A percentile compares a stretch with the other conserved stretches of the same genome.
Conservation (phyloP, 2,113 vertebrate species). For the Aptenodytes patagonicus region DNA sequence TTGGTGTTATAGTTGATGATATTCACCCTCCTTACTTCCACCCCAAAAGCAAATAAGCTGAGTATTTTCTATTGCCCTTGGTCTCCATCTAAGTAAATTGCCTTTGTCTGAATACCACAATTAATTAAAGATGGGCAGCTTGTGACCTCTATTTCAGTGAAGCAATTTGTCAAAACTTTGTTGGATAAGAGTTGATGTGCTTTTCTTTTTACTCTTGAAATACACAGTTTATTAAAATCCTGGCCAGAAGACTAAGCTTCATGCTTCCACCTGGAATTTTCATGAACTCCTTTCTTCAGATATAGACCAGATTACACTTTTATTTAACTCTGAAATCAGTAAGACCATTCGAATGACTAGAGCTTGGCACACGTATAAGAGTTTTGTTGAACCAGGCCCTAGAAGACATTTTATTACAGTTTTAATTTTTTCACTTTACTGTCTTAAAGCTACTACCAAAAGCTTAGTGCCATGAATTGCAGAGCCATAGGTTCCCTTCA, state of each 20-base stretch:
- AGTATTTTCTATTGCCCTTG: background rate
- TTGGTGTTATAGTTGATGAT: background rate
- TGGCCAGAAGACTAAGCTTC: background rate
- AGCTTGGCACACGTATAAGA: background rate
- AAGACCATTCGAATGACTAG: background rate
- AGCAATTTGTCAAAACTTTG: background rate
- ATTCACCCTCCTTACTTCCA: background rate
- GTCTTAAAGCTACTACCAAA: background rate
- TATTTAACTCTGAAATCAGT: background rate
- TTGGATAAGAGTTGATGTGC: background rate
- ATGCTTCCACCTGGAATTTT: background rate
- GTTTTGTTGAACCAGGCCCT: background rate
- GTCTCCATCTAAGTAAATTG: background rate
- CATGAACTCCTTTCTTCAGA: background rate
- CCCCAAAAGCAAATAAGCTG: background rate
- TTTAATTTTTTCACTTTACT: background rate
- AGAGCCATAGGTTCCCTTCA: background rate
- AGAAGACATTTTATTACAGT: background rate
- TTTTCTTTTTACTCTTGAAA: background rate
- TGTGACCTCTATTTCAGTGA: background rate
- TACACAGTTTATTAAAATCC: background rate
- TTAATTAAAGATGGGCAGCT: background rate
- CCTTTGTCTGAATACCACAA: background rate
- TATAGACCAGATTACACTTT: no score
- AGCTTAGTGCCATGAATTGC: background rate